Percentiles rank a stretch among this genome's conserved stretches.
Evolutionary conservation across 2,888 invertebrate species (phyloP).

Genomic region (Mythimna impura): DNA sequence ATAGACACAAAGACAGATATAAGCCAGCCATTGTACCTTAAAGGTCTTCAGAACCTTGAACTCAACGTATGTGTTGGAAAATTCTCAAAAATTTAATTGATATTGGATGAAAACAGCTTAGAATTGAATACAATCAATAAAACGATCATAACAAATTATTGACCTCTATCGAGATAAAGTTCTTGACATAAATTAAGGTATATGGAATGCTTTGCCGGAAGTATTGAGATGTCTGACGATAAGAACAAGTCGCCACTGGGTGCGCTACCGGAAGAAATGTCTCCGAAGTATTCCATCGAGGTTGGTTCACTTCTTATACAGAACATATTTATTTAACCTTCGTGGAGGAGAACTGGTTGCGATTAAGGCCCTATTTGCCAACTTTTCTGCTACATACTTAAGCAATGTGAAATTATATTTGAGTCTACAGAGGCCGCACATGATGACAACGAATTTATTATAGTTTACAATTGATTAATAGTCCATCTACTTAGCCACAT

Average conservation of each 20-base stretch:
- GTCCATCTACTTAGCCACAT: conserved; percentile 13
- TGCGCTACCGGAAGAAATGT: conserved; percentile 75
- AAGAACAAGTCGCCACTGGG: conserved; percentile 58
- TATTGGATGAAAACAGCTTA: conserved; percentile 32
- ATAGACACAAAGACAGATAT: conserved; percentile 9
- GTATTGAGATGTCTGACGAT: conserved; percentile 51
- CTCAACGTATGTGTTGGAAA: conserved; percentile 30
- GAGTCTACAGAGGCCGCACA: conserved; percentile 27
- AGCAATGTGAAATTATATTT: conserved; percentile 46
- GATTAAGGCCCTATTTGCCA: conserved; percentile 64
- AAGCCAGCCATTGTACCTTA: conserved; percentile 15
- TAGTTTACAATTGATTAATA: conserved; percentile 37
- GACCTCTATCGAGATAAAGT: conserved; percentile 64
- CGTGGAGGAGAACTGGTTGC: conserved; percentile 72
- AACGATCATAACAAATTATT: conserved; percentile 46
- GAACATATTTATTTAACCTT: conserved; percentile 71
- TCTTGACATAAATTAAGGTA: conserved; percentile 78
- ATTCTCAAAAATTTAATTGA: conserved; percentile 28
- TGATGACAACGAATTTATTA: conserved; percentile 40
- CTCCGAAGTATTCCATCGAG: conserved; percentile 70
- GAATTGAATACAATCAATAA: conserved; percentile 39
- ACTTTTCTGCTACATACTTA: conserved; percentile 42
- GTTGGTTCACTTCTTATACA: conserved; percentile 64
- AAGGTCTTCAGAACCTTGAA: conserved; percentile 32
- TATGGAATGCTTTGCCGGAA: conserved; percentile 73